These are phyloP conservation scores for Cirrhinus mrigala DNA, from an alignment of 2,797 vertebrate genomes.

Conservation along the genomic window DNA sequence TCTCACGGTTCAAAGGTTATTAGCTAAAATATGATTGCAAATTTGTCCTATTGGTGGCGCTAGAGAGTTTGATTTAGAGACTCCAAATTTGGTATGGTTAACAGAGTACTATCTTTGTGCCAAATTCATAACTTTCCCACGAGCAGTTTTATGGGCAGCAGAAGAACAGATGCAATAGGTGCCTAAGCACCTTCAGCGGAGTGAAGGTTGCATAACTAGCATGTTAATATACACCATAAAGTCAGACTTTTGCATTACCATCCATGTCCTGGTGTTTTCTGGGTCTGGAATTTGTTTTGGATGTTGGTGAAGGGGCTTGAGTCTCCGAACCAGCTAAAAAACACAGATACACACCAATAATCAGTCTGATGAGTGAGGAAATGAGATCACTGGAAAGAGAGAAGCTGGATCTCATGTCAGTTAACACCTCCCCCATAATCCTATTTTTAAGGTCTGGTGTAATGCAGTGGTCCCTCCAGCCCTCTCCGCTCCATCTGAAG, in stretches of 20 bases:
- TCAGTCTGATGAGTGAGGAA: slow-evolving; percentile 18
- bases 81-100: no score
- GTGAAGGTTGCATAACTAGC: background rate
- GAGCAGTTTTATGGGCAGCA: no score
- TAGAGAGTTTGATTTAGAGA: no score
- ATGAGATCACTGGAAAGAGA: slow-evolving; percentile 6
- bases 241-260: slow-evolving; percentile 73
- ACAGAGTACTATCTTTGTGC: no score
- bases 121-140: no score
- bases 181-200: no score
- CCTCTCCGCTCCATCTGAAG: slow-evolving; percentile 26
- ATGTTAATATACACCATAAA: background rate
- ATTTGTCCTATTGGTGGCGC: no score
- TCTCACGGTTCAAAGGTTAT: no score
- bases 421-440: slow-evolving; percentile 36
- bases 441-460: slow-evolving; percentile 24
- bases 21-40: no score
- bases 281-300: slow-evolving; percentile 64
- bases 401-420: slow-evolving; percentile 17
- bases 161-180: no score
- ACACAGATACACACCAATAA: slow-evolving; percentile 28
- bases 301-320: slow-evolving; percentile 13
- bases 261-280: slow-evolving; percentile 85
- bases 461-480: background rate
- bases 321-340: slow-evolving; percentile 54